These are phyloP conservation scores for Ramphastos sulfuratus DNA, from an alignment of 2,113 vertebrate species.

Conservation along the genomic window DNA sequence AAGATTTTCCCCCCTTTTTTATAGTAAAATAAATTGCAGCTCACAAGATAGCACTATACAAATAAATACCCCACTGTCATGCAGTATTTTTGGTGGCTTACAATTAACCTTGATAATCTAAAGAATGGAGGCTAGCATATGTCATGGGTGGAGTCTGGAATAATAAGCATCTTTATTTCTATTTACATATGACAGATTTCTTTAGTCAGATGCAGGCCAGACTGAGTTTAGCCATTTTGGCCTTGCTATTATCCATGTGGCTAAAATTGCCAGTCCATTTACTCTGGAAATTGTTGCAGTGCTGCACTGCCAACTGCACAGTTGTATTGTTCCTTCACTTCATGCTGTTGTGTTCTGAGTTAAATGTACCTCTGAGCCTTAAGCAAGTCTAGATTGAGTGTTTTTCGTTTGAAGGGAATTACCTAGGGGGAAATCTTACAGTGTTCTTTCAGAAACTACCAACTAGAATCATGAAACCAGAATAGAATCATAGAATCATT, in stretches of 20 bases:
- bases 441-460: background rate
- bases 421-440: background rate
- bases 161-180: conserved; percentile 38
- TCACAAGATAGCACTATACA: background rate
- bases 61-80: background rate
- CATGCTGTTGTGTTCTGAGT: background rate
- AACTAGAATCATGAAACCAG: background rate
- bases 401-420: background rate
- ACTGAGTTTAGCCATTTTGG: conserved; percentile 60
- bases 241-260: conserved; percentile 61
- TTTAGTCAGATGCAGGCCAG: conserved; percentile 53
- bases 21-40: no score
- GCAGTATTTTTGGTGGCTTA: background rate
- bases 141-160: background rate
- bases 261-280: conserved; percentile 45
- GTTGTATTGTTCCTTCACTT: conserved; percentile 25
- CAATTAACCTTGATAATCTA: background rate
- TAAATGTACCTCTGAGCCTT: conserved; percentile 29
- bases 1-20: no score
- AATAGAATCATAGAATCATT: no score
- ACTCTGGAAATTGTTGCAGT: conserved; percentile 23
- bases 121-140: background rate
- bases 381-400: background rate
- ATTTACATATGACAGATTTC: conserved; percentile 3
- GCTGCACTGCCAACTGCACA: conserved; percentile 7